Evolutionary conservation across 2,888 invertebrate genomes (phyloP).

Genomic region (Philaethria dido): DNA sequence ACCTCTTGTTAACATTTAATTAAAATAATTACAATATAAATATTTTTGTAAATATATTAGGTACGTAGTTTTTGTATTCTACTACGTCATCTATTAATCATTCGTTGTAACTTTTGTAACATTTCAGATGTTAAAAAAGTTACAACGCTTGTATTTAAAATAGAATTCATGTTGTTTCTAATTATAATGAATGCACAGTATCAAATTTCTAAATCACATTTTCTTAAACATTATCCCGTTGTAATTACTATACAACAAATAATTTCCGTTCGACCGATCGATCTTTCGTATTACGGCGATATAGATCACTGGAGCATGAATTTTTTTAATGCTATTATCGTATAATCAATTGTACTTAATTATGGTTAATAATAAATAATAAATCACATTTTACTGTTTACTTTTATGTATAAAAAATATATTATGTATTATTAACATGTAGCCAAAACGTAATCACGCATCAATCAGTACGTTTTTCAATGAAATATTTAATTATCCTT

Average conservation of each 20-base stretch:
- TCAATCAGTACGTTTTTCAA: no score
- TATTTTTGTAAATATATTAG: slow-evolving; percentile 4
- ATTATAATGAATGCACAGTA: not conserved
- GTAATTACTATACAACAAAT: not conserved
- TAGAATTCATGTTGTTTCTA: no score
- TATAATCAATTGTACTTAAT: not conserved
- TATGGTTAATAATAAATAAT: not conserved
- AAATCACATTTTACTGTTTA: not conserved
- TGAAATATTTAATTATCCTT: no score
- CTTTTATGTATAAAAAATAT: not conserved
- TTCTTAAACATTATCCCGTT: not conserved
- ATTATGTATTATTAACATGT: no score
- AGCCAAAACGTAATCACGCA: no score
- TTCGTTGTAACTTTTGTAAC: not conserved
- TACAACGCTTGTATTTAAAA: not conserved
- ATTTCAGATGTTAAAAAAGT: not conserved
- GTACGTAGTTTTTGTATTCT: not conserved
- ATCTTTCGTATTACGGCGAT: slow-evolving; percentile 47
- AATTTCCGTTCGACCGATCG: slow-evolving; percentile 1
- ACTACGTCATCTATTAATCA: not conserved
- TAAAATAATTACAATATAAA: slow-evolving; percentile 21
- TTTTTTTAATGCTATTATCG: slow-evolving; percentile 23
- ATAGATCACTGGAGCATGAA: slow-evolving; percentile 67
- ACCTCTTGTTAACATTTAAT: slow-evolving; percentile 33
- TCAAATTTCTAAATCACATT: not conserved